Evolutionary conservation across 2,888 invertebrate species (phyloP).

Genomic region (Ischnus inquisitorius): DNA sequence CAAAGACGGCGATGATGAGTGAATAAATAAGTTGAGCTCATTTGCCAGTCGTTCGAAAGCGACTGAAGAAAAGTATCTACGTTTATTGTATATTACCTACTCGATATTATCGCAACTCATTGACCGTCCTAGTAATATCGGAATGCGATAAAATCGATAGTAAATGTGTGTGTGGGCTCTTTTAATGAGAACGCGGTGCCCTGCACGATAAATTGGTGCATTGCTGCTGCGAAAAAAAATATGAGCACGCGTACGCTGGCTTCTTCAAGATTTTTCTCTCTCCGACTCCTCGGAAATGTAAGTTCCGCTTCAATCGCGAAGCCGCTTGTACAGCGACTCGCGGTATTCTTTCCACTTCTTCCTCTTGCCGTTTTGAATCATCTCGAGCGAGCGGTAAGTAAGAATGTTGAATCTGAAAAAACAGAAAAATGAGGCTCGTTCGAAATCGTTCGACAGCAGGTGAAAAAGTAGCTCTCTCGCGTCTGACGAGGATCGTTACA

Average conservation of each 20-base stretch:
- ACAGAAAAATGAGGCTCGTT: slow-evolving; percentile 28
- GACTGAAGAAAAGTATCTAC: slow-evolving; percentile 12
- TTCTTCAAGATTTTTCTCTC: not conserved
- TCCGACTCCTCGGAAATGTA: not conserved
- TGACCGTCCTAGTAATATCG: not conserved
- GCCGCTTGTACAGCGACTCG: not conserved
- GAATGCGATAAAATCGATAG: slow-evolving; percentile 37
- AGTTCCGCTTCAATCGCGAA: slow-evolving; percentile 10
- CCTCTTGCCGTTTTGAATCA: slow-evolving; percentile 4
- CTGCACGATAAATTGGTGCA: not conserved
- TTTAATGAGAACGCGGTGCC: not conserved
- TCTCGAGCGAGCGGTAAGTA: not conserved
- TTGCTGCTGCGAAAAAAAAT: not conserved
- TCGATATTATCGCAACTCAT: slow-evolving; percentile 19
- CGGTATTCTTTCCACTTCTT: not conserved
- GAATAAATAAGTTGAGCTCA: slow-evolving; percentile 30
- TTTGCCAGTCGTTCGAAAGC: slow-evolving; percentile 40
- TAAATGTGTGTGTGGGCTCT: slow-evolving; percentile 19
- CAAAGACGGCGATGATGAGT: slow-evolving; percentile 29
- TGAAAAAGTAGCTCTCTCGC: slow-evolving; percentile 29
- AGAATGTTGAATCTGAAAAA: slow-evolving; percentile 8
- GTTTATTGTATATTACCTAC: slow-evolving; percentile 14
- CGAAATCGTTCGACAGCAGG: slow-evolving; percentile 42
- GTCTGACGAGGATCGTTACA: slow-evolving; percentile 58
- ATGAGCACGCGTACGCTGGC: not conserved